Conservation (phyloP, 2,113 vertebrate species). For the Piliocolobus tephrosceles region DNA sequence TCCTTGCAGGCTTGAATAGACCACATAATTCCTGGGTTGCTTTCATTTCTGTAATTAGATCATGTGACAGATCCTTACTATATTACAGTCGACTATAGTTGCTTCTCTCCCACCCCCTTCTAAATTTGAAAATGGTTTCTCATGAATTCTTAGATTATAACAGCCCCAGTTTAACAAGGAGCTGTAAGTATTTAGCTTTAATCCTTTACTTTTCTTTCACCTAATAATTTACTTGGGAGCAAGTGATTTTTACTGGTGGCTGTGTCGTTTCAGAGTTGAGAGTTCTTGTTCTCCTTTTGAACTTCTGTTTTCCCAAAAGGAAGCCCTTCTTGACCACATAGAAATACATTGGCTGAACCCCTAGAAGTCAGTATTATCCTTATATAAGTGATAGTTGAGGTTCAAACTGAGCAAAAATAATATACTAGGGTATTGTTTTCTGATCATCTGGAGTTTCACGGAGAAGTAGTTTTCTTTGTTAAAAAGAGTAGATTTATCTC, state of each 20-base stretch:
- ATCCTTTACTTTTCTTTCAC: slow-evolving; percentile 52
- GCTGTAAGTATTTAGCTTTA: slow-evolving; percentile 63
- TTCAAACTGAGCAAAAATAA: slow-evolving; percentile 25
- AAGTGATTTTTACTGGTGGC: slow-evolving; percentile 56
- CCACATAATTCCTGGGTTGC: slow-evolving; percentile 84
- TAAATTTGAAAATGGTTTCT: slow-evolving; percentile 62
- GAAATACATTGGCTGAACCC: background rate
- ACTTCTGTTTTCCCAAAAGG: slow-evolving; percentile 22
- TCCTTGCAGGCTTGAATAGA: slow-evolving; percentile 85
- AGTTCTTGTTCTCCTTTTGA: slow-evolving; percentile 52
- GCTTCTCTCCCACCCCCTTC: slow-evolving; percentile 47
- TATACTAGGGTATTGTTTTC: slow-evolving; percentile 19
- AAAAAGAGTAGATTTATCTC: slow-evolving; percentile 56
- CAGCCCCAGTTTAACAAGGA: slow-evolving; percentile 56
- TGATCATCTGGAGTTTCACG: slow-evolving; percentile 34
- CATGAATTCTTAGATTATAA: slow-evolving; percentile 73
- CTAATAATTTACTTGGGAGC: slow-evolving; percentile 54
- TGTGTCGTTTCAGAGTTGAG: slow-evolving; percentile 18
- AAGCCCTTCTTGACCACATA: background rate
- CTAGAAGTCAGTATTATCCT: background rate
- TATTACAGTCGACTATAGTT: slow-evolving; percentile 73
- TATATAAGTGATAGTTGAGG: slow-evolving; percentile 27
- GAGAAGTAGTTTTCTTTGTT: slow-evolving; percentile 55
- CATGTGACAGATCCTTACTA: slow-evolving; percentile 75
- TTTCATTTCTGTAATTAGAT: slow-evolving; percentile 85